Evolutionary conservation across 2,797 vertebrate species (phyloP).

Genomic region (Serranus cabrilla): DNA sequence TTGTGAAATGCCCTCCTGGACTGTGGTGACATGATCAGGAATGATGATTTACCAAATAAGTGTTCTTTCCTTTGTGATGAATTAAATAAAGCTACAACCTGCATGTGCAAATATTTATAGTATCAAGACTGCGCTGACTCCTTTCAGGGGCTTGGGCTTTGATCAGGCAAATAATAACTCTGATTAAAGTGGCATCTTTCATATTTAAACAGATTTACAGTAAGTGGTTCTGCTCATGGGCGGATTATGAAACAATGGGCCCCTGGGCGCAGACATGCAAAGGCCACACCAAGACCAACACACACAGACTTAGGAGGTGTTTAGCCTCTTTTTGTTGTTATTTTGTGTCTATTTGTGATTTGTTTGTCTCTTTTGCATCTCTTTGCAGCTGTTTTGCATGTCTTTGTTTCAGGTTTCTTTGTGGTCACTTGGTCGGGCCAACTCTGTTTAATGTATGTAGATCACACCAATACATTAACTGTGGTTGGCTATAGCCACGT

Average conservation of each 20-base stretch:
- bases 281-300: too few species aligned
- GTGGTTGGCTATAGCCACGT: slow-evolving; percentile 4
- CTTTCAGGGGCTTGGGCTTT: slow-evolving; percentile 33
- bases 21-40: background rate
- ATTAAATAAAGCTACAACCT: background rate
- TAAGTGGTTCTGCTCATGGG: background rate
- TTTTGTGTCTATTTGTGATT: too few species aligned
- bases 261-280: too few species aligned
- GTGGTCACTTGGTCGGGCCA: background rate
- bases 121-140: slow-evolving; percentile 26
- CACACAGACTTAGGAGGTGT: too few species aligned
- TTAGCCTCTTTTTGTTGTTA: too few species aligned
- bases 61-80: background rate
- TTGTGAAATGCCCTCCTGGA: background rate
- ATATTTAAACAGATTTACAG: slow-evolving; percentile 19
- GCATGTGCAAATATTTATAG: slow-evolving; percentile 33
- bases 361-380: too few species aligned
- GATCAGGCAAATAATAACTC: slow-evolving; percentile 9
- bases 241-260: too few species aligned
- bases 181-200: slow-evolving; percentile 15
- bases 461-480: slow-evolving; percentile 4
- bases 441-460: slow-evolving; percentile 9
- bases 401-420: too few species aligned
- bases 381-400: too few species aligned
- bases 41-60: background rate